phyloP scores from a whole-genome alignment of 2,888 invertebrate genomes.

The Deilephila porcellus region DNA sequence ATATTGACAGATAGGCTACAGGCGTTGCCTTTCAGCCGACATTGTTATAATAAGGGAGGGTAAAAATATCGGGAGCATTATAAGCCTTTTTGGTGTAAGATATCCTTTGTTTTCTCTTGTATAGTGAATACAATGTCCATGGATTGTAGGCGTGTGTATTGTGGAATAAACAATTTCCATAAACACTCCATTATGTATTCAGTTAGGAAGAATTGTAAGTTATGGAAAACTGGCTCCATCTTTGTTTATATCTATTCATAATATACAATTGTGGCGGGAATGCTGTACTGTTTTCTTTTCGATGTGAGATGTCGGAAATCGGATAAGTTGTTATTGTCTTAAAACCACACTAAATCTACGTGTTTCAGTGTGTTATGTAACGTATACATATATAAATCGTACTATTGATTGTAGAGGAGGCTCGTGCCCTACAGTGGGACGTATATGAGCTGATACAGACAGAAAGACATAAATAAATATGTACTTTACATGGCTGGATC shows the following conservation, averaged over 20 bases:
- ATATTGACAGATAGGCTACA: conserved; percentile 19
- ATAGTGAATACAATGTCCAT: conserved; percentile 16
- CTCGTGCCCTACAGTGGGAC: too few relatives aligned
- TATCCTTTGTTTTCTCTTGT: conserved; percentile 22
- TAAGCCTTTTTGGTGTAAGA: conserved; percentile 18
- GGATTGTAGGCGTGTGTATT: conserved; percentile 5
- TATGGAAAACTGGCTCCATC: conserved; percentile 12
- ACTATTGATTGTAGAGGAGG: too few relatives aligned
- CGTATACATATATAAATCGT: too few relatives aligned
- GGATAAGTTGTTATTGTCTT: background rate
- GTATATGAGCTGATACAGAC: too few relatives aligned
- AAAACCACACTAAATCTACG: too few relatives aligned
- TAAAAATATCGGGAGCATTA: conserved; percentile 19
- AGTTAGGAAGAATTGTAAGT: conserved; percentile 16
- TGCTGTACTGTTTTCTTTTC: background rate
- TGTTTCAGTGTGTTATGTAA: too few relatives aligned
- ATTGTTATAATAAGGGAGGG: conserved; percentile 13
- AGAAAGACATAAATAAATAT: too few relatives aligned
- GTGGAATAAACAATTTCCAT: conserved; percentile 10
- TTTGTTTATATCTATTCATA: conserved; percentile 14
- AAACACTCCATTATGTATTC: conserved; percentile 6
- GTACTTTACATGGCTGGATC: too few relatives aligned
- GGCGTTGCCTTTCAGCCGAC: conserved; percentile 26
- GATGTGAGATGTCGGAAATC: background rate
- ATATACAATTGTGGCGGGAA: conserved; percentile 1